These are phyloP conservation scores for Gallinago jamesoni DNA, from an alignment of 2,113 vertebrate genomes.

Conservation along the genomic window DNA sequence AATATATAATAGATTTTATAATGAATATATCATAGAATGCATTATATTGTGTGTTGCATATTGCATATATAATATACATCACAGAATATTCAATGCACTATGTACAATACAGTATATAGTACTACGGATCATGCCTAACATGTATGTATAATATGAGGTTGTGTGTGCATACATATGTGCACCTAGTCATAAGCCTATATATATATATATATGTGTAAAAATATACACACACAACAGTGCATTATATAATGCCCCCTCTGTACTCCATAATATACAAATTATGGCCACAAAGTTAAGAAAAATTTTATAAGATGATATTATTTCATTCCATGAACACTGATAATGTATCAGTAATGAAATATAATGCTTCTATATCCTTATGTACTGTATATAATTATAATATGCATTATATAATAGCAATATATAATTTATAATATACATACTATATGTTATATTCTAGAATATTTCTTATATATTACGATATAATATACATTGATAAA, in stretches of 20 bases:
- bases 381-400: background rate
- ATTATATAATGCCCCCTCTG: background rate
- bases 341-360: background rate
- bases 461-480: background rate
- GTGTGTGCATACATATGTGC: background rate
- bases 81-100: background rate
- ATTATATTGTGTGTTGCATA: background rate
- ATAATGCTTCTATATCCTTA: background rate
- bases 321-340: background rate
- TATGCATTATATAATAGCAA: background rate
- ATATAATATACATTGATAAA: background rate
- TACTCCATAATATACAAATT: background rate
- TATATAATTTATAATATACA: background rate
- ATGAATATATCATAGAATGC: background rate
- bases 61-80: background rate
- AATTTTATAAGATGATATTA: background rate
- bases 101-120: no score
- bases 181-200: no score
- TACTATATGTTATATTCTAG: background rate
- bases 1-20: background rate
- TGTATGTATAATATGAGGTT: no score
- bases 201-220: background rate
- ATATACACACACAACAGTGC: background rate
- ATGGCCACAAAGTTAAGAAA: background rate
- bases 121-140: rapidly evolving